A percentile compares a stretch with the other conserved stretches of the same genome.
Evolutionary conservation across 2,113 vertebrate species (phyloP).

Genomic region (Puffinus mauretanicus): DNA sequence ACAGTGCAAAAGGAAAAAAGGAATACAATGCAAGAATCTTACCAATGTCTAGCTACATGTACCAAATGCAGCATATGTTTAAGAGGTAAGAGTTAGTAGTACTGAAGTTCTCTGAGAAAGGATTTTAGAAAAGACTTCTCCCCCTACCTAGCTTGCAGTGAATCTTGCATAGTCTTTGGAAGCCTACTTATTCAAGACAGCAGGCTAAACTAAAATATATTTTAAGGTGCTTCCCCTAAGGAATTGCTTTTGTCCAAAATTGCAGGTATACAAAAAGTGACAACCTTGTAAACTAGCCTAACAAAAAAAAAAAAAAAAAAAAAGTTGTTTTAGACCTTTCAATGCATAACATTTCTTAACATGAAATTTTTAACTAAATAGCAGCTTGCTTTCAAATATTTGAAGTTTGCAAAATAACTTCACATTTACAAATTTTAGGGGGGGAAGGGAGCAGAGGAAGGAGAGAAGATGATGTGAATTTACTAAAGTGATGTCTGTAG

Average conservation of each 20-base stretch:
- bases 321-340: constrained; percentile 31
- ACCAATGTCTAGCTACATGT: not conserved
- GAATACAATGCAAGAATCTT: not conserved
- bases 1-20: not conserved
- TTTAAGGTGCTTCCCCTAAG: not conserved
- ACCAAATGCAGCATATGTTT: not conserved
- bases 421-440: not conserved
- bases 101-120: not conserved
- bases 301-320: constrained; percentile 7
- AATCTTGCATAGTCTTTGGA: not conserved
- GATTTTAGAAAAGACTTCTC: not conserved
- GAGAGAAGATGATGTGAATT: not conserved
- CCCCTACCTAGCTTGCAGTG: not conserved
- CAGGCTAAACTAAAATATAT: constrained; percentile 1
- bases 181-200: not conserved
- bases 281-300: constrained; percentile 2
- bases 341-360: constrained; percentile 24
- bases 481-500: not conserved
- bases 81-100: not conserved
- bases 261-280: not conserved
- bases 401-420: constrained; percentile 1
- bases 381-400: constrained; percentile 30
- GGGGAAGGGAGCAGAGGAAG: not conserved
- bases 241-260: constrained; percentile 4
- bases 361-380: constrained; percentile 47